Evolutionary conservation across 2,888 invertebrate genomes (phyloP), one percentile per base, ranked within the genome.

Genomic region (Nomada goodeniana): DNA sequence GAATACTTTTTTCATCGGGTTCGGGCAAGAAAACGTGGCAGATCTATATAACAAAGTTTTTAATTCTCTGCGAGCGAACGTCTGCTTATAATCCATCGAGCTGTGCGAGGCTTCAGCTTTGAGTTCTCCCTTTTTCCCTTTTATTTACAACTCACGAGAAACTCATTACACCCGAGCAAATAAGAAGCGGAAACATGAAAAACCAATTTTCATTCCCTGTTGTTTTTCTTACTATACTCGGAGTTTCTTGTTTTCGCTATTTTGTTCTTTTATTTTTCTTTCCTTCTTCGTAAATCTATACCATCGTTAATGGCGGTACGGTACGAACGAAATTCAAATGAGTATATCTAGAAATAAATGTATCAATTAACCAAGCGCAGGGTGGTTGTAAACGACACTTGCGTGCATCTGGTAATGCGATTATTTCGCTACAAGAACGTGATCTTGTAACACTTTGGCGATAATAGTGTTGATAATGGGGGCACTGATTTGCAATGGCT

Each of bases 51-150:
- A 18, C 20, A 11, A 71, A 71, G 11, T 47, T 60, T 36, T 71
- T 44, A 60, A 50, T 29, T 52, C 29, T 11, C 70, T 4, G 20
- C 15, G 20, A 70, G 42, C 55, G 20, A 36, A n/a, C 44, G 20
- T 71, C 74, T 63, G 52, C 72, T 73, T 57, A 72, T 72, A 76
- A 80, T 71, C 63, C 59, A 72, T 63, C 80, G 26, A 74, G 79
- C 29, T 29, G 36, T 36, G 36, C 36, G 36, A 36, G 36, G 36
- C 36, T 47, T 67, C 50, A 53, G 63, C 18, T 42, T n/a, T 44
- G 42, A 72, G 13, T 23, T n/a, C 7, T 13, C 23, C 3, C 52
- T 36, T n/a, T 76, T 36, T 26, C 26, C 26, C 26, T 26, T 26
- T 26, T 26, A 26, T 26, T 26, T 23, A n/a, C 9, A 55, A 44